phyloP scores from a whole-genome alignment of 2,113 vertebrate species.

The Poeciliopsis occidentalis region DNA sequence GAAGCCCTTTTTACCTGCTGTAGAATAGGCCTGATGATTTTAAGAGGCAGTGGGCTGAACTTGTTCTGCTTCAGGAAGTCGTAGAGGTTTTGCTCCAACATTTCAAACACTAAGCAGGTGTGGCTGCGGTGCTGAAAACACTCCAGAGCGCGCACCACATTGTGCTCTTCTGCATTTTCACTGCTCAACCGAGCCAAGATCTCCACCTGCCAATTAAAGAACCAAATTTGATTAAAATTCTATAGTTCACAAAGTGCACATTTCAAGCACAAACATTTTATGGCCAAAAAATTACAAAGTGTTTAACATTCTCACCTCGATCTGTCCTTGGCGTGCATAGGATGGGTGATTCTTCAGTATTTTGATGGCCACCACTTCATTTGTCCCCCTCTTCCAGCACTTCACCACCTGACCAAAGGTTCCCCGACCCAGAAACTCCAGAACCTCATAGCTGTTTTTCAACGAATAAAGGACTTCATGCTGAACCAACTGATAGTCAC shows the following conservation, averaged over 20 bases:
- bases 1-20: slow-evolving; percentile 80
- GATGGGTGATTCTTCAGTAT: slow-evolving; percentile 98
- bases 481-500: slow-evolving; percentile 96
- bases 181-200: slow-evolving; percentile 92
- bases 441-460: slow-evolving; percentile 95
- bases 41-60: slow-evolving; percentile 96
- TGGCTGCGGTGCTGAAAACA: slow-evolving; percentile 97
- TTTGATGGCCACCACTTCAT: slow-evolving; percentile 94
- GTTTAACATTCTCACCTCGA: slow-evolving; percentile 81
- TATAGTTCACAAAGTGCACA: neutral
- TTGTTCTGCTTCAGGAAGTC: slow-evolving; percentile 99
- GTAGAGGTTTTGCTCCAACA: slow-evolving; percentile 98
- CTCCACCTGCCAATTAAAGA: slow-evolving; percentile 77
- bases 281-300: neutral
- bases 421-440: slow-evolving; percentile 95
- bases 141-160: slow-evolving; percentile 94
- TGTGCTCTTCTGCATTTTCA: slow-evolving; percentile 96
- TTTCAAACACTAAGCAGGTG: slow-evolving; percentile 97
- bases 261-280: neutral
- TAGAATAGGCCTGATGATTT: slow-evolving; percentile 94
- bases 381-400: slow-evolving; percentile 96
- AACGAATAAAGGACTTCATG: slow-evolving; percentile 93
- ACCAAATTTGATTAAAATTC: neutral
- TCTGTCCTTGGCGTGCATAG: slow-evolving; percentile 95
- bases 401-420: slow-evolving; percentile 99